phyloP scores from a whole-genome alignment of 2,888 invertebrate genomes.

The Drosophila meridionalis region DNA sequence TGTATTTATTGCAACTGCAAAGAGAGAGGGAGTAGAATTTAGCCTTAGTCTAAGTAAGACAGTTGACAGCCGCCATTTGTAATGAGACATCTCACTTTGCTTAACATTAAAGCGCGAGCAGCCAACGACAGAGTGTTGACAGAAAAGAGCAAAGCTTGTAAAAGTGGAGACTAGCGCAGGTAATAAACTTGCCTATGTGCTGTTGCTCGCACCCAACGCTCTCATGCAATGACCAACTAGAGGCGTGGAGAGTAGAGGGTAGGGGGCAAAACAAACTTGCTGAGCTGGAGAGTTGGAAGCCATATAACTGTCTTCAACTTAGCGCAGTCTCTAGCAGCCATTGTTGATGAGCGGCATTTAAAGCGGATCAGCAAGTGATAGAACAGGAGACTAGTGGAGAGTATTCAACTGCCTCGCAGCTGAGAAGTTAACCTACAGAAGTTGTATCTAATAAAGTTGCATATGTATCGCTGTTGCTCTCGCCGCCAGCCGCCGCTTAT shows the following conservation, averaged over 20 bases:
- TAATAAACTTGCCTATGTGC: not conserved
- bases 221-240: not conserved
- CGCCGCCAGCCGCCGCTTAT: slow-evolving; percentile 50
- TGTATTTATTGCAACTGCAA: too few relatives aligned
- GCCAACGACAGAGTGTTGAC: not conserved
- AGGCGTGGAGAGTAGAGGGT: not conserved
- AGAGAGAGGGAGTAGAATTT: too few relatives aligned
- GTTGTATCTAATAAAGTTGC: slow-evolving; percentile 80
- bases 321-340: not conserved
- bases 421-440: slow-evolving; percentile 59
- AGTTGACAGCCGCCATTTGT: not conserved
- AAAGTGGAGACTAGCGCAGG: not conserved
- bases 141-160: not conserved
- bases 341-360: not conserved
- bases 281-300: not conserved
- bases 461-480: slow-evolving; percentile 61
- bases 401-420: slow-evolving; percentile 28
- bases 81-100: not conserved
- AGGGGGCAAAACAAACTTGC: not conserved
- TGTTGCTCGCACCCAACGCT: not conserved
- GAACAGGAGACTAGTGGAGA: not conserved
- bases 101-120: not conserved
- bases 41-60: not conserved
- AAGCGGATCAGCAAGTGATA: not conserved
- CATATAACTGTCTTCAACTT: not conserved